Evolutionary conservation across 2,888 invertebrate genomes (phyloP), one percentile per base, ranked within the genome.

Genomic region (Microctonus brassicae): DNA sequence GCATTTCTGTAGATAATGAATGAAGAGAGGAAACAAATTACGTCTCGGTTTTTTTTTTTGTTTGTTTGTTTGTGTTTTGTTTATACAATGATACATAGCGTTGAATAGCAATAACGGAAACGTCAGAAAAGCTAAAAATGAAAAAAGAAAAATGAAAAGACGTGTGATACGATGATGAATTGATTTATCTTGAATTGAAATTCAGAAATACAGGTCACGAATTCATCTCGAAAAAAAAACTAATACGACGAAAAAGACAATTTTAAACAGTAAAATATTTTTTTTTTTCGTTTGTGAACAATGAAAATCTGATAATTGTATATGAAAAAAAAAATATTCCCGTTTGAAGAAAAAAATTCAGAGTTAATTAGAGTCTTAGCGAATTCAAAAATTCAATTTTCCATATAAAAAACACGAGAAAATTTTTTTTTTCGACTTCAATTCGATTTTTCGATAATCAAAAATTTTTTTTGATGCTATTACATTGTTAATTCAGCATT

Each of bases 181-280:
- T 69, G 66, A 69, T 70, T 58, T 24, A 55, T 13, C 34, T 64
- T 64, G 70, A 68, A 65, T 42, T 55, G n/a, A n/a, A n/a, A n/a
- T n/a, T n/a, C n/a, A n/a, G 63, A 53, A 58, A 67, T 72, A 69
- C 68, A 53, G 67, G 55, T 53, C 60, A 47, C 47, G 36, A 52
- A 17, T 36, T 57, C 29, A 57, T 24, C 22, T 7, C 20, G 22
- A 22, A 53, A 34, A 55, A 10, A 22, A 13, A 22, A 55, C 13
- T 22, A 55, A 65, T 47, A n/a, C 17, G 7, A 5, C 7, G 7
- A 29, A 29, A 29, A 29, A 29, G 7, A 29, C 3, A 29, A 29
- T n/a, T n/a, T n/a, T n/a, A n/a, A n/a, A n/a, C n/a, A n/a, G n/a
- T n/a, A n/a, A n/a, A n/a, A n/a, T n/a, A n/a, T n/a, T n/a, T n/a